phyloP scores from a whole-genome alignment of 2,888 invertebrate genomes.

The Chorisops tibialis region DNA sequence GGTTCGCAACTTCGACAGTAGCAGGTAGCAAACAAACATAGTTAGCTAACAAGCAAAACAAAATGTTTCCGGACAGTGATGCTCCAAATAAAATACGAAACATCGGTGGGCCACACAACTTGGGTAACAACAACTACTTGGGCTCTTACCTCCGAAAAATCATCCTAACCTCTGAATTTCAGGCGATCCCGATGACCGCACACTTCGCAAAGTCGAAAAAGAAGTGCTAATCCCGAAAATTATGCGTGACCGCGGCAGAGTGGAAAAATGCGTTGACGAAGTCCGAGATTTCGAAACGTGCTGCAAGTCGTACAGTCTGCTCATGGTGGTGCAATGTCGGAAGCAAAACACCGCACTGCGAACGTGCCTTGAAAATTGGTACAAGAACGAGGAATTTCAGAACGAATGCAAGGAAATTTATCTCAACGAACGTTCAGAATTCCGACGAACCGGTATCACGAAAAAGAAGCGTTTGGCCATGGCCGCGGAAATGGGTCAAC shows the following conservation, averaged over 20 bases:
- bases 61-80: constrained; percentile 11
- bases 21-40: no score
- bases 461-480: constrained; percentile 51
- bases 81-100: constrained; percentile 9
- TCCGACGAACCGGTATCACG: constrained; percentile 72
- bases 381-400: constrained; percentile 69
- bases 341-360: constrained; percentile 66
- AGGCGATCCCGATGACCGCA: constrained; percentile 59
- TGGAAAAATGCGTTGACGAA: constrained; percentile 72
- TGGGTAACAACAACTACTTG: constrained; percentile 3
- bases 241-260: constrained; percentile 77
- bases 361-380: constrained; percentile 74
- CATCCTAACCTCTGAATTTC: background rate
- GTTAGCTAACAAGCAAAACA: background rate
- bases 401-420: constrained; percentile 74
- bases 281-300: constrained; percentile 70
- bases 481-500: background rate
- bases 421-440: constrained; percentile 75
- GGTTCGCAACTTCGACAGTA: no score
- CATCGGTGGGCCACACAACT: constrained; percentile 16
- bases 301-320: constrained; percentile 64
- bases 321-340: constrained; percentile 74
- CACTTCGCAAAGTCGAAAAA: constrained; percentile 81
- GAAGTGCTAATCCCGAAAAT: constrained; percentile 87
- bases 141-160: background rate